Base-by-base conservation (phyloP, 2,113 vertebrate genomes). In the Brachionichthys hirsutus region DNA sequence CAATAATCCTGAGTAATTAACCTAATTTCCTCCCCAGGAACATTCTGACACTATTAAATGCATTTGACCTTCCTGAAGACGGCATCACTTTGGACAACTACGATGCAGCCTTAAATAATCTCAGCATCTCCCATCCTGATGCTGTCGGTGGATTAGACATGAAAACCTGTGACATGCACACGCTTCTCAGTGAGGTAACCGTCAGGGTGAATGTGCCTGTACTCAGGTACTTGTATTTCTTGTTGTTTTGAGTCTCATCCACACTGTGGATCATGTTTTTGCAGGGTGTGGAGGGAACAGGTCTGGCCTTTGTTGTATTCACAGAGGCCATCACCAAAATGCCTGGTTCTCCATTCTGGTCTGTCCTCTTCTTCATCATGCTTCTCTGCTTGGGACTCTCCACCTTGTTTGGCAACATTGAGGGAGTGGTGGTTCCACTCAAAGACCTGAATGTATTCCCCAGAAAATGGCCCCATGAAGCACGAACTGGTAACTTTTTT, bases 311-410 rank as follows among this genome's bases (percentile, higher is more conserved):
- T 77, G 96, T 98, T 43, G 92, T 96, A 58, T 98, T 98, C 84
- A 97, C 95, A 0, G 95, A 98, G 69, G 96, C 96, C 63, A 96
- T 98, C 70, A 95, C 92, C 70, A 94, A 92, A 89, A 98, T 98
- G 95, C 95, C 95, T 0, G 58, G 91, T 54, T 92, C 95, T 0
- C 94, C 93, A 0, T 19, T 81, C 16, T 98, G 95, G 95, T 93
- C 95, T 2, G 86, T 98, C 2, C 92, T 97, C 2, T 98, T 98
- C 81, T 98, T 98, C 67, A 7, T 93, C 77, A 97, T 98, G 95
- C 92, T 97, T 6, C 91, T 97, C 81, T 97, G 95, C 62, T 80
- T 98, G 51, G 95, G 95, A 35, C 85, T 98, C 59, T 98, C 95
- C 0, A 94, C 94, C 15, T 92, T 98, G 89, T 95, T 98, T 43